Conservation (phyloP, 2,888 invertebrate genomes). For the Deilephila elpenor region DNA sequence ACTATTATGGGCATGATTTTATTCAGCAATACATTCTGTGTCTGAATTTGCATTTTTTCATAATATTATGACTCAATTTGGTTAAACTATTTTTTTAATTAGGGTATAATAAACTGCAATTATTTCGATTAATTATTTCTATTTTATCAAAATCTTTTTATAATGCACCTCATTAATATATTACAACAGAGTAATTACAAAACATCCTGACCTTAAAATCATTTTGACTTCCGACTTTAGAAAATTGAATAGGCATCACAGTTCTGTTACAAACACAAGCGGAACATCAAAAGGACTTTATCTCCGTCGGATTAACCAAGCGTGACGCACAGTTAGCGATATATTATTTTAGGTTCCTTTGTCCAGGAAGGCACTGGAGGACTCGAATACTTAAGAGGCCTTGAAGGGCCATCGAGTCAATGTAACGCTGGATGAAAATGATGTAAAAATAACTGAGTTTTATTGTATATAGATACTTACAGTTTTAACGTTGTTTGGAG, state of each 20-base stretch:
- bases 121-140: too few species aligned
- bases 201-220: background rate
- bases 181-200: background rate
- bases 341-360: constrained; percentile 26
- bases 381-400: constrained; percentile 6
- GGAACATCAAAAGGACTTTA: constrained; percentile 17
- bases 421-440: background rate
- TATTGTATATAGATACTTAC: background rate
- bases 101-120: too few species aligned
- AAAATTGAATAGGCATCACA: background rate
- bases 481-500: background rate
- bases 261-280: constrained; percentile 1
- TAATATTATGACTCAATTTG: too few species aligned
- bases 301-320: background rate
- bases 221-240: background rate
- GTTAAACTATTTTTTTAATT: too few species aligned
- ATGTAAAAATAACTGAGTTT: constrained; percentile 3
- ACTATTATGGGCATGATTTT: too few species aligned
- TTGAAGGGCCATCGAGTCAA: background rate
- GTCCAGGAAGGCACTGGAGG: background rate
- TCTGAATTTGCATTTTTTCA: too few species aligned
- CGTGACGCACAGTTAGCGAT: constrained; percentile 11
- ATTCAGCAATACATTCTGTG: too few species aligned
- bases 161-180: background rate
- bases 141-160: too few species aligned